Base-by-base conservation (phyloP, 2,888 invertebrate species). In the Nephrocerus scutellatus region DNA sequence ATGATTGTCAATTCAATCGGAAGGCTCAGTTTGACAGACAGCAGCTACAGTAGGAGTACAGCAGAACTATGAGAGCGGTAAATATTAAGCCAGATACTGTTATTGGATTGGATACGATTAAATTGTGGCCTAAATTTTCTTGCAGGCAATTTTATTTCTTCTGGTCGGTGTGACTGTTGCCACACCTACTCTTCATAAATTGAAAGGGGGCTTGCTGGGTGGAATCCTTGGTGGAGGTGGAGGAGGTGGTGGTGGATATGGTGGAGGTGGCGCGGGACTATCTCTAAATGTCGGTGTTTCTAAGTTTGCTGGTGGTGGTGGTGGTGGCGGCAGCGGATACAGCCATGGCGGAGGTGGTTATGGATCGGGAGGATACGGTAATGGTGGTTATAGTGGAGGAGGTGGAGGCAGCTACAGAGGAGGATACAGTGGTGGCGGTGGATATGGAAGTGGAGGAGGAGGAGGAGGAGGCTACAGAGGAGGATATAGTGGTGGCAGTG, bases 261-360 rank as follows among this genome's bases (percentile, higher is more conserved):
- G 57, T 0, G 47, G 52, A 1, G 53, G 54, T 1, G 50, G 47
- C 2, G 59, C 15, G n/a, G n/a, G n/a, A n/a, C n/a, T n/a, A n/a
- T n/a, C n/a, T n/a, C n/a, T n/a, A n/a, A n/a, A n/a, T n/a, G n/a
- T n/a, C n/a, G n/a, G n/a, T n/a, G n/a, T n/a, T n/a, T n/a, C n/a
- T n/a, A n/a, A n/a, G n/a, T 45, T 52, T 23, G 50, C 54, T 5
- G 50, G 53, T 10, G 48, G 48, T 8, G 37, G 42, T 3, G 37
- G 39, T 5, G 36, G 38, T n/a, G 43, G 48, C n/a, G 44, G 45
- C 10, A 39, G 40, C 9, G 44, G 47, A 6, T 34, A 37, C 3
- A 43, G 47, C 4, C 44, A 47, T 21, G 49, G 51, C 8, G 7
- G 16, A 3, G 30, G 34, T 7, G 25, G 30, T 14, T 36, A 30